Evolutionary conservation across 2,797 vertebrate species (phyloP).

Genomic region (Steatocranus sp.): DNA sequence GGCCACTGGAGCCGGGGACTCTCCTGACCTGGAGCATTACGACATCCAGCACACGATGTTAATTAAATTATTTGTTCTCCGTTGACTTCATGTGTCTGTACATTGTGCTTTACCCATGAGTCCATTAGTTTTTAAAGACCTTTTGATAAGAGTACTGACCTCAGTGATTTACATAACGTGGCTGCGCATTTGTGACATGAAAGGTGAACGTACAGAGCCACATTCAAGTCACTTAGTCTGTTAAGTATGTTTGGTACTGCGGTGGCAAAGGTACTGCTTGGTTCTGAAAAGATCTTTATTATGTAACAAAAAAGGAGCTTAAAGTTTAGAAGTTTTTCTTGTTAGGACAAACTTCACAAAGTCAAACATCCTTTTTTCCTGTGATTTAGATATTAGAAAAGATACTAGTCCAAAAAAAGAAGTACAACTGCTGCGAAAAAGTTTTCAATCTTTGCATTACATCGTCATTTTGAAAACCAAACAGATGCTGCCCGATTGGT

Average conservation of each 20-base stretch:
- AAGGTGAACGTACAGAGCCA: not conserved
- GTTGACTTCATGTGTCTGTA: not conserved
- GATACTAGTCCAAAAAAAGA: not conserved
- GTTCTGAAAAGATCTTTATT: not conserved
- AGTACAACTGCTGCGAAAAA: not conserved
- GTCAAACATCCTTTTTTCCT: not conserved
- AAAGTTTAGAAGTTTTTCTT: not conserved
- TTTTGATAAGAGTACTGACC: not conserved
- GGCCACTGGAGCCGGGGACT: conserved; percentile 94
- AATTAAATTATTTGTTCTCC: not conserved
- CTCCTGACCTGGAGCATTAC: conserved; percentile 83
- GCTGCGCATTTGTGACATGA: not conserved
- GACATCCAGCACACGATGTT: not conserved
- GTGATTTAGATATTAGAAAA: not conserved
- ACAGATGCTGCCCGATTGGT: not conserved
- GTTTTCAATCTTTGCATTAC: not conserved
- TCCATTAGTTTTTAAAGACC: not conserved
- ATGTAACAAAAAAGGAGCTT: not conserved
- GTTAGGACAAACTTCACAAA: not conserved
- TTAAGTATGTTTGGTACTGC: not conserved
- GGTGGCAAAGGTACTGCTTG: not conserved
- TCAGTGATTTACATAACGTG: not conserved
- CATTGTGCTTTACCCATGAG: not conserved
- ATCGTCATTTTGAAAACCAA: not conserved
- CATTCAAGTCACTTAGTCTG: not conserved